Evolutionary conservation across 1,140 invertebrate species (phyloP).

Genomic region (Heliconius melpomene): DNA sequence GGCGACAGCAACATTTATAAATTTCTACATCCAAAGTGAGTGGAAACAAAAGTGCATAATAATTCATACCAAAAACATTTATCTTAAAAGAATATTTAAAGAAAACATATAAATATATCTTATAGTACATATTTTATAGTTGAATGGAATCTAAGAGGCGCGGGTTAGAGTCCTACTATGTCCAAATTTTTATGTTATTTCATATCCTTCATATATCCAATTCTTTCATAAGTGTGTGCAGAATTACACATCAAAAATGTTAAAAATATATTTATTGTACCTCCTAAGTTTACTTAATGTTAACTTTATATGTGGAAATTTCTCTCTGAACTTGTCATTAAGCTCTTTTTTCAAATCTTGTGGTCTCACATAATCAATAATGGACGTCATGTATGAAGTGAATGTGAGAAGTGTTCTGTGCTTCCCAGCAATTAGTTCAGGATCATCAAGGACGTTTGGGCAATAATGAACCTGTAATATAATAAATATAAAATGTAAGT

Average conservation of each 20-base stretch:
- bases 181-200: too few relatives aligned
- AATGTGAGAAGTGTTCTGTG: conserved; percentile 97
- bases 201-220: too few relatives aligned
- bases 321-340: conserved; percentile 98
- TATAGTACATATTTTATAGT: too few relatives aligned
- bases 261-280: conserved; percentile 76
- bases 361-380: conserved; percentile 97
- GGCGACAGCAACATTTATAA: too few relatives aligned
- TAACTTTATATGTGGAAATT: conserved; percentile 96
- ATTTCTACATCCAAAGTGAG: too few relatives aligned
- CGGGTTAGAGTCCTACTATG: too few relatives aligned
- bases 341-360: conserved; percentile 98
- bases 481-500: background rate
- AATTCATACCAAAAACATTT: too few relatives aligned
- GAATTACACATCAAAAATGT: background rate
- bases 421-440: conserved; percentile 96
- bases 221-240: background rate
- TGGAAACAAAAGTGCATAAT: too few relatives aligned
- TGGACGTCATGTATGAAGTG: conserved; percentile 96
- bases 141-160: too few relatives aligned
- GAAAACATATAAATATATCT: too few relatives aligned
- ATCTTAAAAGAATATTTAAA: too few relatives aligned
- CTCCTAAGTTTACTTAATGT: conserved; percentile 98
- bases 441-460: conserved; percentile 95
- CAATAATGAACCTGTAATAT: conserved; percentile 85